phyloP scores from a whole-genome alignment of 2,113 vertebrate species.

The Python bivittatus region DNA sequence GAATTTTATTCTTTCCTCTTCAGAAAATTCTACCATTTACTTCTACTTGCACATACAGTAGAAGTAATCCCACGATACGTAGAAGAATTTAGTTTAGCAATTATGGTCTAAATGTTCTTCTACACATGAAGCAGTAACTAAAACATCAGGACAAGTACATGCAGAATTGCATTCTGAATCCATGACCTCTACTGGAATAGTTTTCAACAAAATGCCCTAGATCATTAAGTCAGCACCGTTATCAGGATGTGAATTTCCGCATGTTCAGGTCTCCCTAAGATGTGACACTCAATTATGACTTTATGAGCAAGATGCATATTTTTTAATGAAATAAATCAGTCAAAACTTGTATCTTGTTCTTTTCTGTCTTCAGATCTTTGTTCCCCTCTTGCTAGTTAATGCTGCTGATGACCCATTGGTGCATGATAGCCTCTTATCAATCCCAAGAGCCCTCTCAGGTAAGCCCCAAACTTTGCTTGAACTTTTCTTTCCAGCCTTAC shows the following conservation, averaged over 20 bases:
- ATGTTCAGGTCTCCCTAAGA: not conserved
- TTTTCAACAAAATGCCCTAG: not conserved
- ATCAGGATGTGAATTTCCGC: not conserved
- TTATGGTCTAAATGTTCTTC: not conserved
- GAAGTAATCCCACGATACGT: not conserved
- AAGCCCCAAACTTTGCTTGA: slow-evolving; percentile 38
- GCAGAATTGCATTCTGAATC: not conserved
- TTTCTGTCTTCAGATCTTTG: slow-evolving; percentile 80
- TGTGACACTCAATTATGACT: not conserved
- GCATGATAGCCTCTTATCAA: slow-evolving; percentile 91
- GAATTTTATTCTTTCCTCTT: not conserved
- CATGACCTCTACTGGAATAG: not conserved
- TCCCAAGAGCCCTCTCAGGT: slow-evolving; percentile 95
- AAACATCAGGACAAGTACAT: slow-evolving; percentile 21
- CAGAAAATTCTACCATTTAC: not conserved
- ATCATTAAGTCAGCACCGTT: not conserved
- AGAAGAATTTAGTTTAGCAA: not conserved
- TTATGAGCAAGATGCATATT: not conserved
- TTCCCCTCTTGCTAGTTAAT: slow-evolving; percentile 95
- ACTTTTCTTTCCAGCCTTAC: not conserved
- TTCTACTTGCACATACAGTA: not conserved
- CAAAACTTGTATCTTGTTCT: not conserved
- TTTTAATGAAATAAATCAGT: not conserved
- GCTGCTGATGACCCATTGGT: slow-evolving; percentile 94
- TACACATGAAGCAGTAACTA: slow-evolving; percentile 33